Evolutionary conservation across 1,140 invertebrate species (phyloP), one percentile per base, ranked within the genome.

Genomic region (Sitophilus oryzae): DNA sequence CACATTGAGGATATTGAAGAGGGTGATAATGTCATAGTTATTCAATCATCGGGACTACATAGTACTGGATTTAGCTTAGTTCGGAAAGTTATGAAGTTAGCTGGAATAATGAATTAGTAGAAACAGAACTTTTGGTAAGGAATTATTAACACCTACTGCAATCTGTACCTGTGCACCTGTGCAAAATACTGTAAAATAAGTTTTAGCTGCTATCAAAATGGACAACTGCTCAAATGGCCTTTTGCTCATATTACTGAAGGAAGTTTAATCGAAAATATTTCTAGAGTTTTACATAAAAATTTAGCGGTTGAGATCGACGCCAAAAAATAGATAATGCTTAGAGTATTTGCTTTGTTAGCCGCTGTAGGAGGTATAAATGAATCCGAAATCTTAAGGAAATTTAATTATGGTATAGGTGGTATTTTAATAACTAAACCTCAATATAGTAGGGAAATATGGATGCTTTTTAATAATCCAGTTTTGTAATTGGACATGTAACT

Each of bases 31-130:
- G 75, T 98, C 6, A 89, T 98, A 62, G 94, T 88, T 11, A 66
- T 98, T 20, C 79, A 87, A 0, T 97, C 93, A 0, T 88, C 80
- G 64, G 94, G 93, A 22, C 76, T 97, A 15, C 96, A 98, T 70
- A 95, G 91, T 68, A 98, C 98, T 71, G 96, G 96, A 0, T 98
- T 93, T 74, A 96, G 93, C 76, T 68, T 98, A 14, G 89, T 97
- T 9, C 78, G 95, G 52, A 91, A 87, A 66, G 76, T 97, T 14
- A 78, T 96, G 60, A 82, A 86, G 67, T 77, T 83, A 14, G 66
- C 77, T 1, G 80, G 81, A 11, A 74, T 82, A 35, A 0, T 95
- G 95, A 68, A 87, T 86, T 52, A 65, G 71, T 23, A 72, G 69
- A 2, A 74, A 74, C 40, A 77, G 78, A 46, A 83, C 79, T 4